Conservation (phyloP, 2,888 invertebrate genomes). For the Oxyteleia sp. region DNA sequence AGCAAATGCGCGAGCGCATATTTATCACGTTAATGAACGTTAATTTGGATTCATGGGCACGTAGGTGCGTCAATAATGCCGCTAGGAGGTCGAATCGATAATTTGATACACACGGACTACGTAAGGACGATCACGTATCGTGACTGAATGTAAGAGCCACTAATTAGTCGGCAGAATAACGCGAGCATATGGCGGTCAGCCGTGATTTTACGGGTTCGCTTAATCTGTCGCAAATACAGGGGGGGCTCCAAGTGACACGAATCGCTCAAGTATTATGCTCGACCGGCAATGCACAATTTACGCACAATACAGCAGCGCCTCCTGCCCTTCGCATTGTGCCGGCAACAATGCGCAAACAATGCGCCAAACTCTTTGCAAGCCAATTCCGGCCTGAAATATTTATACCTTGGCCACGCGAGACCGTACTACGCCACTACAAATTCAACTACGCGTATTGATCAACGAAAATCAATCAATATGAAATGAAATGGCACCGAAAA, state of each 20-base stretch:
- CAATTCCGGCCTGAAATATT: slow-evolving; percentile 81
- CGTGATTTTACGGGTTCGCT: too few species aligned
- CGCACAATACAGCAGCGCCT: slow-evolving; percentile 71
- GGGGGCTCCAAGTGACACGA: slow-evolving; percentile 8
- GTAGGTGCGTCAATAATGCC: slow-evolving; percentile 61
- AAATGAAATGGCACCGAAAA: slow-evolving; percentile 46
- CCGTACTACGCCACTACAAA: slow-evolving; percentile 51
- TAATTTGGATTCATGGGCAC: slow-evolving; percentile 70
- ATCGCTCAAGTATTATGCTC: slow-evolving; percentile 59
- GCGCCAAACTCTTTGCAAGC: slow-evolving; percentile 79
- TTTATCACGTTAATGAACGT: slow-evolving; percentile 65
- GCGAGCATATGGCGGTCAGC: too few species aligned
- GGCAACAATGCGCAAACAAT: slow-evolving; percentile 79
- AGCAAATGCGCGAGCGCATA: slow-evolving; percentile 52
- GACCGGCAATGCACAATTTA: slow-evolving; percentile 80
- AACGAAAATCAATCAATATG: slow-evolving; percentile 55
- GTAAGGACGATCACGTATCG: slow-evolving; percentile 69
- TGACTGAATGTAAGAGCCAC: slow-evolving; percentile 68
- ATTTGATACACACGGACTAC: slow-evolving; percentile 61
- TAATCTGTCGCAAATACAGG: slow-evolving; percentile 33
- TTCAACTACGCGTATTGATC: slow-evolving; percentile 46
- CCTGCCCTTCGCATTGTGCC: slow-evolving; percentile 74
- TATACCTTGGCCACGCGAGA: slow-evolving; percentile 58
- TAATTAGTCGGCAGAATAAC: too few species aligned
- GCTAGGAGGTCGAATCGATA: slow-evolving; percentile 62